Percentiles rank a stretch among this genome's conserved stretches.
These are phyloP conservation scores for Lutjanus campechanus DNA, from an alignment of 2,797 vertebrate species.

Conservation along the genomic window DNA sequence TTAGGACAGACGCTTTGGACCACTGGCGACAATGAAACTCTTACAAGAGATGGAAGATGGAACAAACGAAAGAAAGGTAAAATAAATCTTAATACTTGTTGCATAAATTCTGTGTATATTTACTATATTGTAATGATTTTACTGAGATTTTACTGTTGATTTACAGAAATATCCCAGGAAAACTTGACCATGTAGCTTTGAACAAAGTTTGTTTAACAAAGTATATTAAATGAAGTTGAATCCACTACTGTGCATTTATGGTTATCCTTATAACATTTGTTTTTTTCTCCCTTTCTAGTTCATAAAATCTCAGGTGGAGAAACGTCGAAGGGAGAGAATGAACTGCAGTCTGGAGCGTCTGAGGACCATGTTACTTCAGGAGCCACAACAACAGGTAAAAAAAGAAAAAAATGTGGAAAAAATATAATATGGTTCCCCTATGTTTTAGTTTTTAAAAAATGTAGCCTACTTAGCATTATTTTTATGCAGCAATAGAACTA, in stretches of 20 bases:
- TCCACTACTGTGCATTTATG: background rate
- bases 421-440: background rate
- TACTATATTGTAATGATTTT: too few species aligned
- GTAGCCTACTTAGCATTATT: too few species aligned
- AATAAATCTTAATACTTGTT: background rate
- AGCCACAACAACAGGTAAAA: constrained; percentile 84
- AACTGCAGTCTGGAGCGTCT: constrained; percentile 90
- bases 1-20: background rate
- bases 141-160: background rate
- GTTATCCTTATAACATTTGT: background rate
- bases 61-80: constrained; percentile 80
- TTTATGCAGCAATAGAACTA: too few species aligned
- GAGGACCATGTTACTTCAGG: constrained; percentile 84
- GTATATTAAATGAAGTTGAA: background rate
- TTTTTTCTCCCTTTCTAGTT: constrained; percentile 69
- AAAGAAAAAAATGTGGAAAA: background rate
- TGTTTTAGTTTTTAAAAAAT: too few species aligned
- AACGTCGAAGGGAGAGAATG: constrained; percentile 89
- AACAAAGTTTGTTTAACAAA: background rate
- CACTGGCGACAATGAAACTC: constrained; percentile 60
- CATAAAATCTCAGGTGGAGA: constrained; percentile 90
- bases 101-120: background rate
- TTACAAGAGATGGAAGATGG: constrained; percentile 47
- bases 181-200: rapidly evolving
- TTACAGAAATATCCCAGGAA: background rate